Conservation (phyloP, 2,888 invertebrate species). For the Frankliniella intonsa region DNA sequence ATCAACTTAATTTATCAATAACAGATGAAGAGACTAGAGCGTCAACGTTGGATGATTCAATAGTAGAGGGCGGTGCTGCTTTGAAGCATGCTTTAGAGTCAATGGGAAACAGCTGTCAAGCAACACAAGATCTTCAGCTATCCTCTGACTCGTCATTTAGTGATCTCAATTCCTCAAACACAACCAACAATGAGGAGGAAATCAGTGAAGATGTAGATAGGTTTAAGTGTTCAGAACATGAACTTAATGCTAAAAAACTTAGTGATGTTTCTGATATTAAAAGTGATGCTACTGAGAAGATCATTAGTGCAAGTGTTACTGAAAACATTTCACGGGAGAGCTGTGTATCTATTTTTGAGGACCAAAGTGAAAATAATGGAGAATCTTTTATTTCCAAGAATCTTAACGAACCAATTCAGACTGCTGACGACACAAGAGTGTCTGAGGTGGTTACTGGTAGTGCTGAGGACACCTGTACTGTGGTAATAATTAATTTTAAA, state of each 20-base stretch:
- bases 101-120: not conserved
- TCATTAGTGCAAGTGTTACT: not conserved
- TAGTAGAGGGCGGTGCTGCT: not conserved
- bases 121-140: not conserved
- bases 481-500: too few species aligned
- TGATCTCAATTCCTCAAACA: slow-evolving; percentile 21
- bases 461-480: too few species aligned
- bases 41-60: not conserved
- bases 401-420: too few species aligned
- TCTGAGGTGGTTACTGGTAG: too few species aligned
- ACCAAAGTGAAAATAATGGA: too few species aligned
- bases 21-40: slow-evolving; percentile 1
- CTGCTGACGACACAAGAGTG: too few species aligned
- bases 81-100: not conserved
- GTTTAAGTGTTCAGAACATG: not conserved
- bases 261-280: not conserved
- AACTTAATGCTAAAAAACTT: not conserved
- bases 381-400: too few species aligned
- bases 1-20: slow-evolving; percentile 6
- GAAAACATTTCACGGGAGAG: not conserved
- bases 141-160: slow-evolving; percentile 3
- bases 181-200: not conserved
- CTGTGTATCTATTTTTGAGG: not conserved
- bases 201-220: slow-evolving; percentile 1
- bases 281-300: not conserved